These are phyloP conservation scores for Sarcophaga rosellei DNA, from an alignment of 2,888 invertebrate genomes.

Conservation along the genomic window DNA sequence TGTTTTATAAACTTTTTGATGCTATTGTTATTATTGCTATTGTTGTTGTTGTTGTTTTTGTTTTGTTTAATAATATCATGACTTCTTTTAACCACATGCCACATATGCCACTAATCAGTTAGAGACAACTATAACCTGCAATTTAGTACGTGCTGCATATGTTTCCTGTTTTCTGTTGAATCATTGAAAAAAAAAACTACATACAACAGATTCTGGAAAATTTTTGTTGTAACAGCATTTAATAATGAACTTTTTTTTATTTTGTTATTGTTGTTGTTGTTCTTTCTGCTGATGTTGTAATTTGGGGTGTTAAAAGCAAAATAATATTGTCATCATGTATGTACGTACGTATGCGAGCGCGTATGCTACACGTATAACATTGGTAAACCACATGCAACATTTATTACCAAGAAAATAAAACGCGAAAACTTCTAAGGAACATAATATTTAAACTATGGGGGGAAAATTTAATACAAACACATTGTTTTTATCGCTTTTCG, in stretches of 20 bases:
- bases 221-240: slow-evolving; percentile 17
- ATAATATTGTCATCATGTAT: slow-evolving; percentile 20
- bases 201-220: not conserved
- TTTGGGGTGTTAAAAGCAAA: slow-evolving; percentile 57
- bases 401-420: slow-evolving; percentile 3
- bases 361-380: slow-evolving; percentile 23
- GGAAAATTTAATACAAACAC: slow-evolving; percentile 39
- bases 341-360: not conserved
- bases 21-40: not conserved
- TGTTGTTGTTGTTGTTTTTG: not conserved
- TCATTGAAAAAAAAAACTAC: not conserved
- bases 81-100: slow-evolving; percentile 40
- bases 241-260: slow-evolving; percentile 8
- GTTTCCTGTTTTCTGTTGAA: slow-evolving; percentile 36
- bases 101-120: slow-evolving; percentile 69
- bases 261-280: slow-evolving; percentile 22
- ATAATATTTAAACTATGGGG: not conserved
- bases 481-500: not conserved
- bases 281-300: slow-evolving; percentile 48
- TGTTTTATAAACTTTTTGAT: not conserved
- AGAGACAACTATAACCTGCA: slow-evolving; percentile 62
- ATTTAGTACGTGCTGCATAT: slow-evolving; percentile 68
- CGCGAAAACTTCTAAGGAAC: slow-evolving; percentile 13
- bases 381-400: slow-evolving; percentile 33
- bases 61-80: slow-evolving; percentile 33